These are phyloP conservation scores for Cydia splendana DNA, from an alignment of 1,140 invertebrate species.

Conservation along the genomic window DNA sequence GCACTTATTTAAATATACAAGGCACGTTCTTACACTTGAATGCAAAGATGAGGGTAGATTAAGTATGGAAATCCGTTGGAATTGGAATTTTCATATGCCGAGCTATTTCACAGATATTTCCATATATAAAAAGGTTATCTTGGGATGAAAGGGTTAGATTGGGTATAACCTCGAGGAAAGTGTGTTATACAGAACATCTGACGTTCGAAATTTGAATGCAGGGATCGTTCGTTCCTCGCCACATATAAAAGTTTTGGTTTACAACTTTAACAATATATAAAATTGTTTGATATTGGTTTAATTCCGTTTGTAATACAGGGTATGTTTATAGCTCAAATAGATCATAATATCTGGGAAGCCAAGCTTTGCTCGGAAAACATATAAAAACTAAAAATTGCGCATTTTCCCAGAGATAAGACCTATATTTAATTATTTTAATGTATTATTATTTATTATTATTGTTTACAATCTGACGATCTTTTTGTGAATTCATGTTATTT, in stretches of 20 bases:
- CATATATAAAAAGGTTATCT: slow-evolving; percentile 24
- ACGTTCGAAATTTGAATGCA: neutral
- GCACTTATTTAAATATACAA: neutral
- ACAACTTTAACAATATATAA: neutral
- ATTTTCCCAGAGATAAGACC: no score
- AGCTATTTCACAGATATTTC: slow-evolving; percentile 23
- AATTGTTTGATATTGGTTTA: neutral
- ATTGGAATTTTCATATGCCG: slow-evolving; percentile 27
- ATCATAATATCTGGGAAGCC: neutral
- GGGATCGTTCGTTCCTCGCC: neutral
- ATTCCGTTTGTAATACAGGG: no score
- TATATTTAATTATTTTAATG: no score
- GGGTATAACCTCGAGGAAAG: neutral
- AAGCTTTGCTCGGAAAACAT: no score
- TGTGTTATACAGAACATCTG: neutral
- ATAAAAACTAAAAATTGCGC: no score
- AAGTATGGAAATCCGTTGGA: slow-evolving; percentile 15
- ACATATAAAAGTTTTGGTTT: neutral
- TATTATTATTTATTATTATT: no score
- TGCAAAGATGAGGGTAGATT: slow-evolving; percentile 17
- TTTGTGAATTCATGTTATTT: no score
- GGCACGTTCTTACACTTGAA: slow-evolving; percentile 7
- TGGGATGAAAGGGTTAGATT: neutral
- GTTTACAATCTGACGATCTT: no score
- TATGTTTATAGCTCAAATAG: neutral